Conservation (phyloP, 2,888 invertebrate species). For the Microctonus brassicae region DNA sequence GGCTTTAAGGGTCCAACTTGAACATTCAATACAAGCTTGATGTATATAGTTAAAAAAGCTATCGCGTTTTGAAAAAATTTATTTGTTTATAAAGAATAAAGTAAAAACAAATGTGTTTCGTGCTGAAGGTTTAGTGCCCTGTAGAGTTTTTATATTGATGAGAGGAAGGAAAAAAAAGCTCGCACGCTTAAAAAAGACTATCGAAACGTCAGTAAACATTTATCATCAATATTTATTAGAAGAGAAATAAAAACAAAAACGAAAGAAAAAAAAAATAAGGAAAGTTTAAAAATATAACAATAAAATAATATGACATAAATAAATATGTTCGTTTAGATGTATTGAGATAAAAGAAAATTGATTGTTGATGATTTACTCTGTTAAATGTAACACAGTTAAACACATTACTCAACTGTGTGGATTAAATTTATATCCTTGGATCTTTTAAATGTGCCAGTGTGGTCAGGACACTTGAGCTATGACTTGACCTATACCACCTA, state of each 20-base stretch:
- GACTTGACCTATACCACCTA: constrained; percentile 7
- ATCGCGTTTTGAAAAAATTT: not conserved
- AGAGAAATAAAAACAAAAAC: no score
- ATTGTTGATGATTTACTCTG: not conserved
- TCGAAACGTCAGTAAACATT: no score
- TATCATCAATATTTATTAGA: no score
- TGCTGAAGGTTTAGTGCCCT: not conserved
- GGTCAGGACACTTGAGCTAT: constrained; percentile 6
- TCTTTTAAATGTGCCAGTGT: not conserved
- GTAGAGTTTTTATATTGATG: not conserved
- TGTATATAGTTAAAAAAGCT: not conserved
- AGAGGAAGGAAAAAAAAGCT: not conserved
- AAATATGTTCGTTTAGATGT: no score
- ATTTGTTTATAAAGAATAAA: not conserved
- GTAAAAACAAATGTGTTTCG: not conserved
- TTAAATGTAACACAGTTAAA: not conserved
- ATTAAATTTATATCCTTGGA: not conserved
- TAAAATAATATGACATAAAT: not conserved
- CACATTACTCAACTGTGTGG: not conserved
- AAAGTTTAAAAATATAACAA: not conserved
- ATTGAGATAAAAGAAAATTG: constrained; percentile 28
- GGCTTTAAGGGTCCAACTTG: no score
- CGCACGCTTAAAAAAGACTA: not conserved
- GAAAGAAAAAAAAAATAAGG: not conserved
- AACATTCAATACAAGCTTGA: no score